Base-by-base conservation (phyloP, 2,113 vertebrate genomes). In the Uropsilus gracilis region DNA sequence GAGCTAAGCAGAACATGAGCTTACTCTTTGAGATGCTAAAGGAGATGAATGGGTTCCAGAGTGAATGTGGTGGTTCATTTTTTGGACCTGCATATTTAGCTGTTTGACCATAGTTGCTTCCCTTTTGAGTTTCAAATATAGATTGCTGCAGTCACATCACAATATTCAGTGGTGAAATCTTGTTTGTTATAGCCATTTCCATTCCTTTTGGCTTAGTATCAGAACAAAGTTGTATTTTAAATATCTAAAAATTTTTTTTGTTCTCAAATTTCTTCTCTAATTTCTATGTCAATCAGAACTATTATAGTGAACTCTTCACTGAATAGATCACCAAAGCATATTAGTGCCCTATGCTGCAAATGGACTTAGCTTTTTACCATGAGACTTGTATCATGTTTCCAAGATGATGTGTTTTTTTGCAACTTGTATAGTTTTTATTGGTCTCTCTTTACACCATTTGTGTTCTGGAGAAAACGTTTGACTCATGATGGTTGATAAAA, bases 381-480 rank as follows among this genome's bases (percentile, higher is more conserved):
- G 46, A 90, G 30, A 46, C 81, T 84, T 87, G 28, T 26, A 30
- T 53, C 34, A n/a, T 72, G 26, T 16, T 81, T 28, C 37, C 95
- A 71, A 84, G 88, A 90, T 80, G 39, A 91, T n/a, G 77, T 44
- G 30, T 63, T 37, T 78, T 71, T 86, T 59, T 71, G 18, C 17
- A 77, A 44, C 34, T 28, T 84, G 26, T 48, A 28, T 83, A 46
- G 55, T 87, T 92, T 69, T 61, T 10, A 94, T 3, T 66, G 76
- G 37, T 28, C 6, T 96, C 39, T 78, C n/a, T 73, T 91, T 94
- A 76, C 75, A 8, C 18, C 53, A 61, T 84, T 82, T 76, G 30
- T 90, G 9, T 59, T 81, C 16, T 85, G 57, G 22, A 90, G 53
- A 80, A 75, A 66, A 55, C 5, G 57, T 88, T 72, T 91, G 37